Evolutionary conservation across 2,888 invertebrate genomes (phyloP), one percentile per base, ranked within the genome.

Genomic region (Aleiodes leptofemur): DNA sequence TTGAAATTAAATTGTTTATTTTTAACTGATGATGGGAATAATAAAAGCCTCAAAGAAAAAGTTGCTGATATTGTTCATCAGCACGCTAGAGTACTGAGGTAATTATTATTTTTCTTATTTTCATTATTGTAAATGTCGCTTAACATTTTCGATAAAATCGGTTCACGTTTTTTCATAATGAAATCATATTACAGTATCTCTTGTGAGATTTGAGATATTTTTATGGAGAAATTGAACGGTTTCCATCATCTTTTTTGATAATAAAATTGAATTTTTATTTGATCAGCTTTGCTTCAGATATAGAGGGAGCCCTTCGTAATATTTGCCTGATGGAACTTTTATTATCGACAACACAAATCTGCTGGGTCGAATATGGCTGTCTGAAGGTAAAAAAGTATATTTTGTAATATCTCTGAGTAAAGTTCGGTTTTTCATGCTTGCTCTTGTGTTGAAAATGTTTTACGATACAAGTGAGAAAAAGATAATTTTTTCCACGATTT

Each of bases 331-430:
- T 87, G 7, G 88, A 88, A 78, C 76, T 87, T 38, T 68, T 88
- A 0, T 86, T 86, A 2, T 86, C 86, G 59, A 87, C 86, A 4
- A 61, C 87, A 76, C 85, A 86, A 43, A 87, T 88, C 72, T 88
- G 88, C 59, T 85, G 86, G 29, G 77, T 88, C 4, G 87, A 85
- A 73, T 88, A 86, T 77, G 85, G 84, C 76, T 80, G 85, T 51
- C 83, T 88, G 50, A 84, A 81, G 85, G 87, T 87, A 83, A 8
- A 23, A 5, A 23, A 23, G 23, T 23, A 23, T 23, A 23, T 23
- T 23, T 23, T 23, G 23, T 23, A 1, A 23, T 23, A 23, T 23
- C 23, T 23, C 34, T 14, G 16, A 16, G 1, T 56, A 61, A 11
- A 48, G 23, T 23, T 23, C 23, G 23, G 9, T 16, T 11, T 38